phyloP scores from a whole-genome alignment of 2,888 invertebrate species.

The Drosophila gaucha region DNA sequence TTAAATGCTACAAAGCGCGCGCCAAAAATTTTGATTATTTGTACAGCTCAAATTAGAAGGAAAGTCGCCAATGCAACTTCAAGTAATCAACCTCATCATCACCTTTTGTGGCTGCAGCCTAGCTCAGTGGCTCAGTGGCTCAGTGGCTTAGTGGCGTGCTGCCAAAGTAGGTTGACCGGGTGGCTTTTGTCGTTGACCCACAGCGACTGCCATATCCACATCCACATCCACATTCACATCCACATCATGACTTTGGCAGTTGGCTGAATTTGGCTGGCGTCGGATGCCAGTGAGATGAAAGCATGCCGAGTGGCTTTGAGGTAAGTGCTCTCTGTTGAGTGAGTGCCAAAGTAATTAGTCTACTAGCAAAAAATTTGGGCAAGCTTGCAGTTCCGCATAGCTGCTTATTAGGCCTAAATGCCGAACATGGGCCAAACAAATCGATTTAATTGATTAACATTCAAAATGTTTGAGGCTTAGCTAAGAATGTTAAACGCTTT shows the following conservation, averaged over 20 bases:
- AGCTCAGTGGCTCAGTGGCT: constrained; percentile 34
- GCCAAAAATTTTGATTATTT: constrained; percentile 75
- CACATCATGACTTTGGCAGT: constrained; percentile 28
- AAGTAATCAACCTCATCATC: constrained; percentile 79
- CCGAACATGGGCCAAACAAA: constrained; percentile 48
- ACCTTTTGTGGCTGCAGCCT: constrained; percentile 65
- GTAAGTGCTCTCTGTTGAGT: constrained; percentile 58
- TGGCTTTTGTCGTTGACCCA: constrained; percentile 57
- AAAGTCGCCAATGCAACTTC: constrained; percentile 69
- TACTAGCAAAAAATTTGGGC: constrained; percentile 69
- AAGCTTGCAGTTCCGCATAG: constrained; percentile 76
- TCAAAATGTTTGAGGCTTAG: constrained; percentile 43
- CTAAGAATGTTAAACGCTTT: constrained; percentile 41
- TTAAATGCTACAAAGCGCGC: constrained; percentile 66
- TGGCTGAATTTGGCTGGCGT: constrained; percentile 49
- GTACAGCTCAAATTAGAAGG: constrained; percentile 74
- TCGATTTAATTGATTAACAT: constrained; percentile 66
- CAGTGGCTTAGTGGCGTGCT: constrained; percentile 52
- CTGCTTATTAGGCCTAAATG: constrained; percentile 75
- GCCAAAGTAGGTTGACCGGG: constrained; percentile 73
- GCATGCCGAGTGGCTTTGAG: constrained; percentile 60
- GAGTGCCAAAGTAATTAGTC: constrained; percentile 81
- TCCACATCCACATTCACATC: constrained; percentile 28
- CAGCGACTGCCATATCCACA: constrained; percentile 31
- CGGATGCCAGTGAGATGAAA: constrained; percentile 75